Evolutionary conservation across 64 coral and sea anemone species (phyloP).

Genomic region (Stylophora pistillata): DNA sequence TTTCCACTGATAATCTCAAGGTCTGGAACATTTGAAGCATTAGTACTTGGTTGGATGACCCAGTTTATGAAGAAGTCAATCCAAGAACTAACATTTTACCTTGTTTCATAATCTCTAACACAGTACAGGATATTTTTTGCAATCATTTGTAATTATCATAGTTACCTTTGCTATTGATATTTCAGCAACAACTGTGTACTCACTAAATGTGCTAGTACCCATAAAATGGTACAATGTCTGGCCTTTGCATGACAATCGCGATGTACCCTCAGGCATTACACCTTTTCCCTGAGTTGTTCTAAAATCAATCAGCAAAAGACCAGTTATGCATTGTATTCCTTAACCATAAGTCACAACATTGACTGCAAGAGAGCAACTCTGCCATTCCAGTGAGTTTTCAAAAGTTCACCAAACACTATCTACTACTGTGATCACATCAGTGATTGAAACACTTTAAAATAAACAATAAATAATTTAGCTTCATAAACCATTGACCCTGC

Average conservation of each 20-base stretch:
- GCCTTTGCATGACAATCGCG: slow-evolving; percentile 86
- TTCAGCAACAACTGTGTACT: slow-evolving; percentile 87
- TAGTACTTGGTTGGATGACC: background rate
- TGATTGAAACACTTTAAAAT: too few species aligned
- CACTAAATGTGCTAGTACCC: slow-evolving; percentile 93
- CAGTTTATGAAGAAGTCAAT: background rate
- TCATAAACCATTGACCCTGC: too few species aligned
- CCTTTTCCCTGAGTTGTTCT: slow-evolving; percentile 90
- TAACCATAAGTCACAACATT: too few species aligned
- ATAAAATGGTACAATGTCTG: slow-evolving; percentile 79
- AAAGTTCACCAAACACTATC: too few species aligned
- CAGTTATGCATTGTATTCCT: background rate
- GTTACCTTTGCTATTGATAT: slow-evolving; percentile 84
- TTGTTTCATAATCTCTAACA: slow-evolving; percentile 6
- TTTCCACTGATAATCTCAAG: slow-evolving; percentile 8
- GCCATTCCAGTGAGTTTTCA: too few species aligned
- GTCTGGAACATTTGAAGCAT: background rate
- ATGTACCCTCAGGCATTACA: slow-evolving; percentile 83
- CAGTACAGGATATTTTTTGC: background rate
- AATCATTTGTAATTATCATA: background rate
- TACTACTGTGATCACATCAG: too few species aligned
- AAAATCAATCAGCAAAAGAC: background rate
- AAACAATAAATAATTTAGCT: too few species aligned
- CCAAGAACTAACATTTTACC: background rate
- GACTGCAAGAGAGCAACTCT: too few species aligned